phyloP scores from a whole-genome alignment of 2,888 invertebrate species.

The Cantharis lateralis region DNA sequence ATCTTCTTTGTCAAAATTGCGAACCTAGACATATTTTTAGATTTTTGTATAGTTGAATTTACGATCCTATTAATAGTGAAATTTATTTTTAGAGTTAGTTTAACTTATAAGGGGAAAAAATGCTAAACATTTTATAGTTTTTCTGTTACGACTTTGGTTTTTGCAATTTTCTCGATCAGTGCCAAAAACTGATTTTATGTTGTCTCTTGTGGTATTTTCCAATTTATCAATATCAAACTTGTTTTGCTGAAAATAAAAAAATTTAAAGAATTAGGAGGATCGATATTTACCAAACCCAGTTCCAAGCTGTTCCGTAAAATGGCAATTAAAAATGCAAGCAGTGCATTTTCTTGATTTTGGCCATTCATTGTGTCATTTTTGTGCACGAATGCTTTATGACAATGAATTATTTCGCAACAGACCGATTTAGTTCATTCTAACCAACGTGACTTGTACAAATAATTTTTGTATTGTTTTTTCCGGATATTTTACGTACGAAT shows the following conservation, averaged over 20 bases:
- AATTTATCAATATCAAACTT: not conserved
- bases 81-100: not conserved
- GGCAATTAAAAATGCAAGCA: not conserved
- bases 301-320: not conserved
- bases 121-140: not conserved
- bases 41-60: not conserved
- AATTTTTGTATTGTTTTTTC: constrained; percentile 15
- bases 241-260: not conserved
- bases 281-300: not conserved
- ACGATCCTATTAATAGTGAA: not conserved
- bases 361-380: constrained; percentile 6
- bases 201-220: not conserved
- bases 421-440: constrained; percentile 4
- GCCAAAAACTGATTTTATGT: not conserved
- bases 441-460: constrained; percentile 10
- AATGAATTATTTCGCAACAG: constrained; percentile 9
- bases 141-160: not conserved
- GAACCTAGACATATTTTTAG: not conserved
- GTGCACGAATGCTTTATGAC: constrained; percentile 20
- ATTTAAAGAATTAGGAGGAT: not conserved
- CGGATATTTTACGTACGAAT: not conserved
- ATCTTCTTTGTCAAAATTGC: not conserved
- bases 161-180: not conserved
- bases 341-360: not conserved
- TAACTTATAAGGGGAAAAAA: not conserved